Evolutionary conservation across 2,797 vertebrate species (phyloP).

Genomic region (Cyprinella venusta): DNA sequence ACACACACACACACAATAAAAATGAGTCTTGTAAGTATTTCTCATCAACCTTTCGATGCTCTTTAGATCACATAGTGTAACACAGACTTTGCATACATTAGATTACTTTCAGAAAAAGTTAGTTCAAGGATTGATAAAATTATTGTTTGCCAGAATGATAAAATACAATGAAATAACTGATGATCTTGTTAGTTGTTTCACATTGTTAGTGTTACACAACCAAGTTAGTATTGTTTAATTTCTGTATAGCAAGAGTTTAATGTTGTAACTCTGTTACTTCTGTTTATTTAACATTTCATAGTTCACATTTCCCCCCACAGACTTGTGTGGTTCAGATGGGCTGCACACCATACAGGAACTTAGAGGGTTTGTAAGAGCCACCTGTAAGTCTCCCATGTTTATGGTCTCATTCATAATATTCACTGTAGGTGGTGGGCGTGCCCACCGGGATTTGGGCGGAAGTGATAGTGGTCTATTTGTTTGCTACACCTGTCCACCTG

Average conservation of each 20-base stretch:
- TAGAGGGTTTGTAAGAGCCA: neutral
- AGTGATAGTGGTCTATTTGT: too few species aligned
- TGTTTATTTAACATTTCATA: neutral
- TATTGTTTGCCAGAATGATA: neutral
- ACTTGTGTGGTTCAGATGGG: neutral
- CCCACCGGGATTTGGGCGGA: too few species aligned
- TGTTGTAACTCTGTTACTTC: neutral
- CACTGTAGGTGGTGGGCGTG: too few species aligned
- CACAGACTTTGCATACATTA: neutral
- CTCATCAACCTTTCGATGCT: neutral
- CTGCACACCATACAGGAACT: too few species aligned
- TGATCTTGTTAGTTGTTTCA: too few species aligned
- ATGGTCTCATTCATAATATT: too few species aligned
- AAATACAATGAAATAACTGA: neutral
- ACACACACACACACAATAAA: slow-evolving; percentile 10
- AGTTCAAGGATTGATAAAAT: neutral
- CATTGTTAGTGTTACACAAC: neutral
- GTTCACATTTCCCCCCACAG: neutral
- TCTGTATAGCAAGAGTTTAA: neutral
- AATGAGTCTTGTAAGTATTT: neutral
- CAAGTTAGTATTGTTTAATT: neutral
- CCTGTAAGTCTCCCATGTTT: too few species aligned
- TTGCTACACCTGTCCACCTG: too few species aligned
- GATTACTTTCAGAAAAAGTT: neutral
- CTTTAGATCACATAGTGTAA: neutral